Percentiles rank a stretch among this genome's conserved stretches.
Evolutionary conservation across 2,888 invertebrate species (phyloP).

Genomic region (Notocelia uddmanniana): DNA sequence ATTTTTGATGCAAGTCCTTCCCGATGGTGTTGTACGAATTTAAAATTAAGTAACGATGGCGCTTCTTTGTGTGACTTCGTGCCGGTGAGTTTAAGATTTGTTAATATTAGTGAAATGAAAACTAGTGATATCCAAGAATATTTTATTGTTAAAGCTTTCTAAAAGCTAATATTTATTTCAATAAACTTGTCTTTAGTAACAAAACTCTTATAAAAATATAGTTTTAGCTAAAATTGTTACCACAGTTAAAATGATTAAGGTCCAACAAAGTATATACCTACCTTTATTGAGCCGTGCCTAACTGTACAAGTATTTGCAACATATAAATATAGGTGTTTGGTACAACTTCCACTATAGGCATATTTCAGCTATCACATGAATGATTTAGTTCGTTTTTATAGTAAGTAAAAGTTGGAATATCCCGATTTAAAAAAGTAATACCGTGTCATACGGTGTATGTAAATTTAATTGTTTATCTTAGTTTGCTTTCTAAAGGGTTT

Average conservation of each 20-base stretch:
- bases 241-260: background rate
- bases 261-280: background rate
- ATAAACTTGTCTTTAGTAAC: slow-evolving; percentile 14
- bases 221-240: background rate
- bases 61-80: slow-evolving; percentile 35
- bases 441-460: no score
- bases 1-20: slow-evolving; percentile 75
- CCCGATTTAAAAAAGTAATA: no score
- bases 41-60: slow-evolving; percentile 47
- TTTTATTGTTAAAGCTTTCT: slow-evolving; percentile 32
- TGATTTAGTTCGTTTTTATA: no score
- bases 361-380: no score
- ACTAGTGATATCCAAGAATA: background rate
- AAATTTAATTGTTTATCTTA: no score
- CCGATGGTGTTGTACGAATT: slow-evolving; percentile 61
- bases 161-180: slow-evolving; percentile 18
- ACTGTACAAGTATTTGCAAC: no score
- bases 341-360: no score
- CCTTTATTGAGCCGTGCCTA: background rate
- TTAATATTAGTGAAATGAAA: slow-evolving; percentile 12
- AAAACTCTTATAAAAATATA: slow-evolving; percentile 28
- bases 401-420: no score
- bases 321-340: no score
- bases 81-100: slow-evolving; percentile 27
- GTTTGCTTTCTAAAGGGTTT: no score